Evolutionary conservation across 2,113 vertebrate species (phyloP).

Genomic region (Sisor rabdophorus): DNA sequence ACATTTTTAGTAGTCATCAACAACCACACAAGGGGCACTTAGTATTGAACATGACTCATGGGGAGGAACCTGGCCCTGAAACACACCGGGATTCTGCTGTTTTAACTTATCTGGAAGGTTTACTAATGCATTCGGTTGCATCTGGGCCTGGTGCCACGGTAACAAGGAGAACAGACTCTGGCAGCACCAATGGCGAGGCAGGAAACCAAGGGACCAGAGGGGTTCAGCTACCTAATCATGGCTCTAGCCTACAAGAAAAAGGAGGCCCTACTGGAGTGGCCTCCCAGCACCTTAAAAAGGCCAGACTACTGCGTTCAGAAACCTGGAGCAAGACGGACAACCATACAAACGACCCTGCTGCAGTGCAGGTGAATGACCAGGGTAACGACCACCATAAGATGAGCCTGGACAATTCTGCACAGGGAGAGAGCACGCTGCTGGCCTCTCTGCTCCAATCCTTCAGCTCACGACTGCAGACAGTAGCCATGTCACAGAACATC

Average conservation of each 20-base stretch:
- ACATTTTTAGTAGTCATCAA: conserved; percentile 63
- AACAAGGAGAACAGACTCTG: conserved; percentile 79
- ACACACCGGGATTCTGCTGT: conserved; percentile 99
- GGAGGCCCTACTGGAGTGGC: conserved; percentile 75
- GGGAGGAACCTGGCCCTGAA: conserved; percentile 99
- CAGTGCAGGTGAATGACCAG: conserved; percentile 81
- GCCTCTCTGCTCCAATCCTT: conserved; percentile 97
- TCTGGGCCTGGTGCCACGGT: conserved; percentile 85
- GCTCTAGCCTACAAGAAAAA: conserved; percentile 71
- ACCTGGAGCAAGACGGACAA: conserved; percentile 84
- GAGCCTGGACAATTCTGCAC: conserved; percentile 80
- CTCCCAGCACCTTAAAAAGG: conserved; percentile 93
- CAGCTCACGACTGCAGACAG: conserved; percentile 92
- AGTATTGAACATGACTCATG: conserved; percentile 99
- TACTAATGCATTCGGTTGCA: conserved; percentile 99
- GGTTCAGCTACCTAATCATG: conserved; percentile 79
- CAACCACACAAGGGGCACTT: conserved; percentile 77
- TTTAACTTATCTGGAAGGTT: conserved; percentile 99
- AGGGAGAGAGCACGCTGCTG: conserved; percentile 94
- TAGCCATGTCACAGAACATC: conserved; percentile 87
- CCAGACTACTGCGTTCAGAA: conserved; percentile 87
- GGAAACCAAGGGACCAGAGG: conserved; percentile 76
- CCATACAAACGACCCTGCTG: conserved; percentile 77
- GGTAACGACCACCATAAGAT: conserved; percentile 80
- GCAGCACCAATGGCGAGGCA: conserved; percentile 78